Percentiles rank a stretch among this genome's conserved stretches.
phyloP scores from a whole-genome alignment of 2,888 invertebrate genomes.

The Idaea straminata region DNA sequence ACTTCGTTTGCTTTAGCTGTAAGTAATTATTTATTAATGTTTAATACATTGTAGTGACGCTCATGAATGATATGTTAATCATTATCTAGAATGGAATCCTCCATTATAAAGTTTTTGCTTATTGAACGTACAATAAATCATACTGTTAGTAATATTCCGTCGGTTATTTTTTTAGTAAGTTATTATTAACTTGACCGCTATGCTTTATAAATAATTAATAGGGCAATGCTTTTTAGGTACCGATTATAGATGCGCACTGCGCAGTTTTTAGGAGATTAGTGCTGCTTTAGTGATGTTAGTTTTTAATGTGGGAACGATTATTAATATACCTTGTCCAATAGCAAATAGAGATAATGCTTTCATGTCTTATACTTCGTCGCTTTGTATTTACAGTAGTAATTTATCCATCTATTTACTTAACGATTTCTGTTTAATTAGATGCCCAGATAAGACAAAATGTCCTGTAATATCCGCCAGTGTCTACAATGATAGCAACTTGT shows the following conservation, averaged over 20 bases:
- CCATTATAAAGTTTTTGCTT: background rate
- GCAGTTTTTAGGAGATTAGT: too few species aligned
- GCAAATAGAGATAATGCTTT: too few species aligned
- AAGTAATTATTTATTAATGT: background rate
- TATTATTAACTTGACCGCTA: background rate
- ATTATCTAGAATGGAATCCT: background rate
- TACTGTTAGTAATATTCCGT: background rate
- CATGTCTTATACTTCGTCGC: background rate
- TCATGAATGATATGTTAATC: background rate
- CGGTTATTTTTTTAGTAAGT: background rate
- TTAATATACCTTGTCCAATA: too few species aligned
- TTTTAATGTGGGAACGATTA: too few species aligned
- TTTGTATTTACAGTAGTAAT: background rate
- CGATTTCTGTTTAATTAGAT: background rate
- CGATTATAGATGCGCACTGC: too few species aligned
- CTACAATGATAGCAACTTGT: conserved; percentile 30
- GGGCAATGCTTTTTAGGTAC: too few species aligned
- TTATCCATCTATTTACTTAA: background rate
- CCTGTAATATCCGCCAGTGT: background rate
- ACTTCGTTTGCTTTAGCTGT: background rate
- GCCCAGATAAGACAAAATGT: background rate
- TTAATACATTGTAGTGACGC: background rate
- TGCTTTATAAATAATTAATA: background rate
- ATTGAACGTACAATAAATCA: background rate
- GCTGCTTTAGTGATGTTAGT: too few species aligned